Evolutionary conservation across 2,797 vertebrate species (phyloP), one percentile per base, ranked within the genome.

Genomic region (Natrix natrix): DNA sequence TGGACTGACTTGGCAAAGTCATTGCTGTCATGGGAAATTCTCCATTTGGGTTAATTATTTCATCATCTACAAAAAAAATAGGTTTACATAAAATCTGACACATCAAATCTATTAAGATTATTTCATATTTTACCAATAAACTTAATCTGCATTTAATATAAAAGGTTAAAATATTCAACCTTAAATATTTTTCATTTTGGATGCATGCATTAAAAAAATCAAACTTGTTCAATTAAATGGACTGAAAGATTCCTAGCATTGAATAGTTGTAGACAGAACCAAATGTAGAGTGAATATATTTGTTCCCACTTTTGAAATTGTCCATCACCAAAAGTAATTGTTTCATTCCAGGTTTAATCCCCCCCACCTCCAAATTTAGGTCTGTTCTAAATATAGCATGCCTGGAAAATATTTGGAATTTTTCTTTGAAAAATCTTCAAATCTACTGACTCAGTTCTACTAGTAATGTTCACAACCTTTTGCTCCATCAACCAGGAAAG

Each of bases 1-100:
- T 97, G 88, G 98, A 97, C 92, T 99, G 98, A 93, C 99, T 99
- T 48, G 99, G 99, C 32, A 99, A 97, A 0, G 98, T 99, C 99
- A 99, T 98, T 87, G 99, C 99, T 78, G 98, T 98, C 10, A 93
- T 96, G 54, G 95, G 89, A 90, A 94, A 92, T 59, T 97, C 97
- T 7, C 96, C 97, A 13, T 0, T 87, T 17, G 96, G 94, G 8
- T 4, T 94, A 57, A 97, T 95, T 26, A 94, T 96, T 59, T 98
- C 97, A 94, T 98, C 97, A 93, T 98, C 99, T 99, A 90, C 60
- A 94, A 90, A 93, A 56, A 94, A 95, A 78, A 93, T 0, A 92
- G 0, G 89, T 3, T 59, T 61, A 57, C 89, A 69, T n/a, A 74
- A 37, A 66, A 93, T 89, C 5, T 52, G 91, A 59, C 57, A 92